phyloP scores from a whole-genome alignment of 2,888 invertebrate species.

The Aricia artaxerxes region DNA sequence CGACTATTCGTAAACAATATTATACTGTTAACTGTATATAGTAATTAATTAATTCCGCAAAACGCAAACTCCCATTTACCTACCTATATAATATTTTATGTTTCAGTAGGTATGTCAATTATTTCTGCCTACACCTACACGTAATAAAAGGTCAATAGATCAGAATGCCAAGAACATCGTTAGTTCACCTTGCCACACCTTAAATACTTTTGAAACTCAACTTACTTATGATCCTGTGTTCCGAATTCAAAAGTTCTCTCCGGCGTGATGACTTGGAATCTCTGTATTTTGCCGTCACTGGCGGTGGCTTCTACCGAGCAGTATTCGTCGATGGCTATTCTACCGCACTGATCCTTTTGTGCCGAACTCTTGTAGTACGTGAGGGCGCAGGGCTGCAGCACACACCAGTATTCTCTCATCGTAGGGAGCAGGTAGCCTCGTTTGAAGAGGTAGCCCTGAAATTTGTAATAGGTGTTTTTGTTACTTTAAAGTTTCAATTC shows the following conservation, averaged over 20 bases:
- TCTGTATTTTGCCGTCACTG: conserved; percentile 79
- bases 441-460: conserved; percentile 86
- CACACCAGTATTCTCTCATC: conserved; percentile 90
- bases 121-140: too few relatives aligned
- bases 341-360: conserved; percentile 84
- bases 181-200: too few relatives aligned
- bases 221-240: conserved; percentile 86
- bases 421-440: conserved; percentile 88
- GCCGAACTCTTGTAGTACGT: conserved; percentile 87
- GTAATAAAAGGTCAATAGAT: too few relatives aligned
- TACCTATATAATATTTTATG: too few relatives aligned
- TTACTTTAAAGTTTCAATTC: too few relatives aligned
- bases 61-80: too few relatives aligned
- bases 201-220: not conserved
- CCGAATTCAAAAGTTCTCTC: conserved; percentile 87
- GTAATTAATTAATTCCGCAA: too few relatives aligned
- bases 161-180: too few relatives aligned
- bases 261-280: conserved; percentile 84
- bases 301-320: conserved; percentile 83
- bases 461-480: conserved; percentile 34
- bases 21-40: too few relatives aligned
- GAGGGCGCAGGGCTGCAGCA: conserved; percentile 86
- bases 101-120: too few relatives aligned
- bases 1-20: too few relatives aligned
- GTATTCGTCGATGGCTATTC: conserved; percentile 83